These are phyloP conservation scores for Phainopepla nitens DNA, from an alignment of 2,113 vertebrate species.

Conservation along the genomic window DNA sequence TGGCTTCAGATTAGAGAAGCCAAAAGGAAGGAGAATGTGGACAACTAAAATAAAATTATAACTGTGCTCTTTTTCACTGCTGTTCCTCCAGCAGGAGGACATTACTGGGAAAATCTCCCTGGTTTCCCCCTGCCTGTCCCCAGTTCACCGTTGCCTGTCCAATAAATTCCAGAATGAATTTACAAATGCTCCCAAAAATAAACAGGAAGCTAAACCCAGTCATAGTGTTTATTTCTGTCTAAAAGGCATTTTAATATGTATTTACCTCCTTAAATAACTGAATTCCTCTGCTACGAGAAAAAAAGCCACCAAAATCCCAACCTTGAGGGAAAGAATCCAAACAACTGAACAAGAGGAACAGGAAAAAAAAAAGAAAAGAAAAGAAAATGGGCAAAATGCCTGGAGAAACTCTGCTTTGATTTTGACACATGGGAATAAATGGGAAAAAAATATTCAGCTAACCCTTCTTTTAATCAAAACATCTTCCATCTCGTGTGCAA, in stretches of 20 bases:
- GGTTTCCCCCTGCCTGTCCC: background rate
- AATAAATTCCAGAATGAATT: background rate
- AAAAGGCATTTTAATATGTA: background rate
- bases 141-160: background rate
- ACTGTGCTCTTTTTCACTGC: too few species aligned
- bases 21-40: background rate
- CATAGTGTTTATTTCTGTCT: background rate
- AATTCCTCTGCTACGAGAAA: background rate
- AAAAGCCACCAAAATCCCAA: background rate
- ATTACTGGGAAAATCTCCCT: background rate
- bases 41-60: background rate
- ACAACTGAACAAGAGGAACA: background rate
- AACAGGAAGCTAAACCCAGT: background rate
- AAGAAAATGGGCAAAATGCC: conserved; percentile 23
- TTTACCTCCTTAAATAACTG: background rate
- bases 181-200: background rate
- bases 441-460: conserved; percentile 3
- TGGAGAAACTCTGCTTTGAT: conserved; percentile 44
- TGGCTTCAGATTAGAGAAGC: background rate
- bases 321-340: background rate
- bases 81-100: background rate
- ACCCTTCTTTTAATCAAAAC: conserved; percentile 30
- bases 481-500: conserved; percentile 49
- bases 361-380: background rate
- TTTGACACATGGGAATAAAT: conserved; percentile 45